Percentiles rank a stretch among this genome's conserved stretches.
Evolutionary conservation across 2,888 invertebrate species (phyloP).

Genomic region (Dynastes maya): DNA sequence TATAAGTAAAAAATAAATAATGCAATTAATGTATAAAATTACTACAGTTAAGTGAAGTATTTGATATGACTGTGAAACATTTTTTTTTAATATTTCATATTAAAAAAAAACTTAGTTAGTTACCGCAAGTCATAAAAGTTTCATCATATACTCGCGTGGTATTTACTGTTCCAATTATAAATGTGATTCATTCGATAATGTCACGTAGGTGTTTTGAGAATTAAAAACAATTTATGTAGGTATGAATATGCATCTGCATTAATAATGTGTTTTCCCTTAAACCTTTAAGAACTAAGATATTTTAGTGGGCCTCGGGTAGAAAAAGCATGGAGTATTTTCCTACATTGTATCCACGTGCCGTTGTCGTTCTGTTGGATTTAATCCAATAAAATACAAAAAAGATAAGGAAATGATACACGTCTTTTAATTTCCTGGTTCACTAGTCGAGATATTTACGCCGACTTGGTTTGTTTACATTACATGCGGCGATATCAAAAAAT

Average conservation of each 20-base stretch:
- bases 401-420: constrained; percentile 41
- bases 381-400: constrained; percentile 38
- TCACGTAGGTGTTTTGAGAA: constrained; percentile 10
- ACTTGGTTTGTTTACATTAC: constrained; percentile 28
- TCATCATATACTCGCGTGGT: constrained; percentile 15
- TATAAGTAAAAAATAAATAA: too few species aligned
- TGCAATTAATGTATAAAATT: too few species aligned
- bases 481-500: constrained; percentile 31
- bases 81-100: too few species aligned
- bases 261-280: background rate
- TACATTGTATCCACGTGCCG: constrained; percentile 23
- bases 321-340: background rate
- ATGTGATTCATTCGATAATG: constrained; percentile 23
- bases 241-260: background rate
- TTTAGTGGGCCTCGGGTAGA: background rate
- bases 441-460: constrained; percentile 43
- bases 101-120: background rate
- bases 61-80: too few species aligned
- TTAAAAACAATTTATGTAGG: constrained; percentile 18
- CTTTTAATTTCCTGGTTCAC: constrained; percentile 47
- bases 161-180: constrained; percentile 6
- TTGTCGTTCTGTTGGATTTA: constrained; percentile 28
- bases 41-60: too few species aligned
- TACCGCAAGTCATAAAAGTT: constrained; percentile 10
- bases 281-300: background rate